Percentiles rank a stretch among this genome's conserved stretches.
Evolutionary conservation across 2,797 vertebrate genomes (phyloP).

Genomic region (Sparus aurata): DNA sequence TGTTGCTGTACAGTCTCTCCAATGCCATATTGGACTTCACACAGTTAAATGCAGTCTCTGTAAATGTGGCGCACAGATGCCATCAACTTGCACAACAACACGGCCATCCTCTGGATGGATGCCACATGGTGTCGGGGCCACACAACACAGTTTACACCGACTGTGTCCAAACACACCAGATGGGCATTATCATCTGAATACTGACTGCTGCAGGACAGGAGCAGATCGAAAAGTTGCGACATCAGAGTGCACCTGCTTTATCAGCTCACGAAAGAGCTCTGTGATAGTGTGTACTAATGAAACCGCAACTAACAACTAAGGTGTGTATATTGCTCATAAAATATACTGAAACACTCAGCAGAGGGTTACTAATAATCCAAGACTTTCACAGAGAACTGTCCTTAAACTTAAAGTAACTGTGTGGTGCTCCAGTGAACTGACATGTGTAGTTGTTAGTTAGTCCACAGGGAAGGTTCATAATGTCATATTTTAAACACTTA

Average conservation of each 20-base stretch:
- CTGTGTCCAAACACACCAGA: conserved; percentile 19
- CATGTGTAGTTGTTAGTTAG: neutral
- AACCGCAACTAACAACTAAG: neutral
- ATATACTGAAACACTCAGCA: conserved; percentile 8
- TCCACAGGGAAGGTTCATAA: neutral
- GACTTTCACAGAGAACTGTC: conserved; percentile 7
- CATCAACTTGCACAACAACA: neutral
- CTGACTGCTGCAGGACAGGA: neutral
- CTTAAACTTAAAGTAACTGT: conserved; percentile 16
- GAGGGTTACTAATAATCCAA: conserved; percentile 3
- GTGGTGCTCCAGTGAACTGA: neutral
- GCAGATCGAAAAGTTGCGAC: conserved; percentile 2
- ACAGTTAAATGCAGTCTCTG: conserved; percentile 22
- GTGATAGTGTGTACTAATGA: conserved; percentile 3
- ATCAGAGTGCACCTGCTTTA: conserved; percentile 27
- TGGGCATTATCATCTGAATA: conserved; percentile 5
- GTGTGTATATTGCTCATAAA: neutral
- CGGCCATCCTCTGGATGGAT: neutral
- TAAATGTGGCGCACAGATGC: neutral
- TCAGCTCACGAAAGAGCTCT: conserved; percentile 16
- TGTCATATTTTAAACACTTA: neutral
- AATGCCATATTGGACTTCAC: neutral
- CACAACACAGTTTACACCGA: conserved; percentile 5
- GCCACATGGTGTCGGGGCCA: neutral
- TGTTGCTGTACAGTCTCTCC: neutral